Base-by-base conservation (phyloP, 1,140 invertebrate genomes). In the Gonioctena quinquepunctata region DNA sequence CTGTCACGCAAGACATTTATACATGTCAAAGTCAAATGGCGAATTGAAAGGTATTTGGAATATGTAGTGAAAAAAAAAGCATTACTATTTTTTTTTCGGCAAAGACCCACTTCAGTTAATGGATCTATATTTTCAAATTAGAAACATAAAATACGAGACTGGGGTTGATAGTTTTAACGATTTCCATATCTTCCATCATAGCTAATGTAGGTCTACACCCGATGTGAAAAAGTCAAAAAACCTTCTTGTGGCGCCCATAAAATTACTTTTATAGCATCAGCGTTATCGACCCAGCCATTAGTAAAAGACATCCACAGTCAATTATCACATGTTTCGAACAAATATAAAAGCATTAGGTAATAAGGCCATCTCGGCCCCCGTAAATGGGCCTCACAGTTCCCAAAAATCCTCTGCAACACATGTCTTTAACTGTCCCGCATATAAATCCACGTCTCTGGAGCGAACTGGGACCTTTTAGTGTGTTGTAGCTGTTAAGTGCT, bases 381-480 rank as follows among this genome's bases (percentile, higher is more conserved):
- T 66, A 66, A 66, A 66, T 66, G 63, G 63, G 33, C 28, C 61
- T 42, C 22, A 63, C 61, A 63, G 61, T 49, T 49, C 42, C 63
- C 63, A 26, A 66, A 66, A 66, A n/a, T 66, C n/a, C 61, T 61
- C 49, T 54, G 19, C 49, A 54, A 66, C 63, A 66, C 63, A 56
- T 66, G 63, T 52, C 33, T 52, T 54, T 22, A 52, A 54, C 33
- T 33, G 50, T 22, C 63, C 63, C 63, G 54, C 25, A 62, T 62
- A 62, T 27, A 66, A 54, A 66, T 61, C 22, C 27, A 18, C 49
- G 13, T 26, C 63, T 49, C 21, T 8, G 18, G 49, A 66, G 50
- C 42, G 61, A 69, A 73, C 69, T 61, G 72, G 66, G 71, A 71
- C 69, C 72, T 74, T 74, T 74, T 74, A 74, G 72, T 67, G 64